phyloP scores from a whole-genome alignment of 1,140 invertebrate genomes.

The Nephotettix cincticeps region DNA sequence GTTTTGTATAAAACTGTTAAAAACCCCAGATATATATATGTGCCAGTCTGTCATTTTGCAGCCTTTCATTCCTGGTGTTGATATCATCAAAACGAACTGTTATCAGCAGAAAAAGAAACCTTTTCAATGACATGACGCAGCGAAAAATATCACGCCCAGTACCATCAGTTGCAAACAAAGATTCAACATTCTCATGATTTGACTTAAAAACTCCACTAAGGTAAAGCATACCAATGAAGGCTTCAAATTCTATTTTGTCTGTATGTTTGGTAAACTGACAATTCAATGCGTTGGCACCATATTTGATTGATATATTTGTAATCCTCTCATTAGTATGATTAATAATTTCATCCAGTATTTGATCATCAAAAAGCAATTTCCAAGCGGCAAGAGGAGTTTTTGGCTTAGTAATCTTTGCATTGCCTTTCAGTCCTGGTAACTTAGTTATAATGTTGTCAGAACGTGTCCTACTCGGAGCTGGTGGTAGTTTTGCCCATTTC shows the following conservation, averaged over 20 bases:
- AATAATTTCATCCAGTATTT: conserved; percentile 25
- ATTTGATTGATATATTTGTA: not conserved
- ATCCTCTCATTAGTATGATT: conserved; percentile 17
- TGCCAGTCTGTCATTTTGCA: not conserved
- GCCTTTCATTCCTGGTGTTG: not conserved
- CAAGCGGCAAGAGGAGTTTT: not conserved
- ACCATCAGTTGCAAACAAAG: conserved; percentile 31
- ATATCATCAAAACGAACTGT: conserved; percentile 31
- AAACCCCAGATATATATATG: conserved; percentile 11
- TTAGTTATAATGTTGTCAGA: conserved; percentile 5
- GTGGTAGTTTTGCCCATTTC: no score
- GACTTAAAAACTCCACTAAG: conserved; percentile 1
- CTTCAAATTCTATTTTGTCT: conserved; percentile 8
- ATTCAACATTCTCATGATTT: not conserved
- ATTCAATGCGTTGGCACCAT: not conserved
- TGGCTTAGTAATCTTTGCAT: not conserved
- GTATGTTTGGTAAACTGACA: not conserved
- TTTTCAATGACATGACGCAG: conserved; percentile 31
- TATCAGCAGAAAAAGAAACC: conserved; percentile 30
- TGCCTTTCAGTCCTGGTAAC: conserved; percentile 14
- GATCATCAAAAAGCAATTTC: not conserved
- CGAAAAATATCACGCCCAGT: conserved; percentile 36
- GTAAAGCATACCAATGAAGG: conserved; percentile 11
- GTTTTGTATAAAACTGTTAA: conserved; percentile 23
- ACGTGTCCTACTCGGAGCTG: no score